phyloP scores from a whole-genome alignment of 2,113 vertebrate genomes.

The Porphyrio hochstetteri region DNA sequence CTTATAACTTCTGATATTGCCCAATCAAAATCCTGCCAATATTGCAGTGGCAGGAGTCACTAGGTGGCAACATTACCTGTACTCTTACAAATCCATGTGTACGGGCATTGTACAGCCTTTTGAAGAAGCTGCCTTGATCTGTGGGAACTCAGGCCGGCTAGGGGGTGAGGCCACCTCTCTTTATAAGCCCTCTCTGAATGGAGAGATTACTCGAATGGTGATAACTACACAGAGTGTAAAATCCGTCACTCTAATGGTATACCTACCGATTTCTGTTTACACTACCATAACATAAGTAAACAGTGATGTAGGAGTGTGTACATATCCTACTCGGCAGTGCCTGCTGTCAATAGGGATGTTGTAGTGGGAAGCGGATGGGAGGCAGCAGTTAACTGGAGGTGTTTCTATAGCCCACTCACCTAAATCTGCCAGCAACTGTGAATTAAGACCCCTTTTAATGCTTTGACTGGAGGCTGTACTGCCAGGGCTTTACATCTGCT shows the following conservation, averaged over 20 bases:
- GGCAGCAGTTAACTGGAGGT: neutral
- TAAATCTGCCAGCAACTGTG: constrained; percentile 15
- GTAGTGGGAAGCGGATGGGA: neutral
- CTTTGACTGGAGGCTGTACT: neutral
- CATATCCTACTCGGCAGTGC: neutral
- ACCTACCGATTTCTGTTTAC: neutral
- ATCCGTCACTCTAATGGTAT: neutral
- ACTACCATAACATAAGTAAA: neutral
- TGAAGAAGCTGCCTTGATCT: neutral
- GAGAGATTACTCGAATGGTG: neutral
- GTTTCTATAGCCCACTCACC: neutral
- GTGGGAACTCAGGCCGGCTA: neutral
- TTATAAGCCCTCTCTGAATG: neutral
- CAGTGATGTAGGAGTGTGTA: neutral
- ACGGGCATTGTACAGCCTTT: neutral
- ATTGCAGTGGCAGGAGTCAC: constrained; percentile 29
- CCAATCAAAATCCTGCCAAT: neutral
- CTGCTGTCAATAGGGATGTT: neutral
- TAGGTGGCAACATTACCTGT: constrained; percentile 63
- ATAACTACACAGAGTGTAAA: neutral
- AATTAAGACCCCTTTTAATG: constrained; percentile 14
- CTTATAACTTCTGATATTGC: neutral
- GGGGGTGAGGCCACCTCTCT: neutral
- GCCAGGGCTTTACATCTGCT: constrained; percentile 24
- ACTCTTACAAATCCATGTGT: neutral